A percentile compares a stretch with the other conserved stretches of the same genome.
phyloP scores from a whole-genome alignment of 2,113 vertebrate genomes.

The Aptenodytes patagonicus region DNA sequence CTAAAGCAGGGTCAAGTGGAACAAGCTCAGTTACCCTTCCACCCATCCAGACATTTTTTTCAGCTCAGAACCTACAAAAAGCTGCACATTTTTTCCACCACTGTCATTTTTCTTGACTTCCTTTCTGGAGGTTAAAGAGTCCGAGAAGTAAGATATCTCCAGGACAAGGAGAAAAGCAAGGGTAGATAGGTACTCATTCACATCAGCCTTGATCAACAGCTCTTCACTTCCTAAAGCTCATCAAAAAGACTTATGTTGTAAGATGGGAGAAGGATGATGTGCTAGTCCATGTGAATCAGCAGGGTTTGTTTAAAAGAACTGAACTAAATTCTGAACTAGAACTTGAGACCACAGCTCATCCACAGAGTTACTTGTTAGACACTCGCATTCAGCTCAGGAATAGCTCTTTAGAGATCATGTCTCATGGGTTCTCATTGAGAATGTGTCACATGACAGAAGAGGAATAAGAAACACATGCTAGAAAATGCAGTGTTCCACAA shows the following conservation, averaged over 20 bases:
- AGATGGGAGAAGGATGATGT: neutral
- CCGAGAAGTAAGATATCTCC: neutral
- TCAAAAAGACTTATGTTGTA: neutral
- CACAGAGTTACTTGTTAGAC: neutral
- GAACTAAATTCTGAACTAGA: neutral
- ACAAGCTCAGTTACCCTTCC: neutral
- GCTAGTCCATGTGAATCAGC: neutral
- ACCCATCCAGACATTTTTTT: neutral
- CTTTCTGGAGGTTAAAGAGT: neutral
- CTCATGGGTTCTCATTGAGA: neutral
- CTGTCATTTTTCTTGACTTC: neutral
- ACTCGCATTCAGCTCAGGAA: neutral
- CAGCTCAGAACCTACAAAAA: neutral
- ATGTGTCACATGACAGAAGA: accelerated
- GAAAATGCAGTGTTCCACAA: neutral
- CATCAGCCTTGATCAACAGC: neutral
- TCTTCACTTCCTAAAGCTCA: neutral
- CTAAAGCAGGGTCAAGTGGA: neutral
- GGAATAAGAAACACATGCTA: neutral
- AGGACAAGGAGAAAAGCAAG: neutral
- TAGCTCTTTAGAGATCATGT: neutral
- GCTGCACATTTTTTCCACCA: neutral
- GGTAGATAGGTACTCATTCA: neutral
- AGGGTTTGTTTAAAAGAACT: neutral
- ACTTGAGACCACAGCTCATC: neutral